A percentile compares a stretch with the other conserved stretches of the same genome.
Evolutionary conservation across 1,140 invertebrate genomes (phyloP).

Genomic region (Ctenoplectra terminalis): DNA sequence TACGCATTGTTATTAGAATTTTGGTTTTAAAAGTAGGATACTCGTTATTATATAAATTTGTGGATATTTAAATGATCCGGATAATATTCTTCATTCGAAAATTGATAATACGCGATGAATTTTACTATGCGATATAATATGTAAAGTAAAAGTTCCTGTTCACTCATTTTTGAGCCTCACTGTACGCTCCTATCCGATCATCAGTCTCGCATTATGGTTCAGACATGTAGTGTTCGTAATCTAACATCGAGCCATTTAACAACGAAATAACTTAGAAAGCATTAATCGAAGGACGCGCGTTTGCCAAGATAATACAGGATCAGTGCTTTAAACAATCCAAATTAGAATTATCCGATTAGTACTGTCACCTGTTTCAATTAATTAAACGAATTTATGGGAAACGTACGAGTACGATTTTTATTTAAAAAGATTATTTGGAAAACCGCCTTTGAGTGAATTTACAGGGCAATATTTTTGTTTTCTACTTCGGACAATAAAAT

Average conservation of each 20-base stretch:
- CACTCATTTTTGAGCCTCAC: constrained; percentile 7
- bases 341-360: neutral
- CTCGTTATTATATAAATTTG: too few relatives aligned
- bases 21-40: too few relatives aligned
- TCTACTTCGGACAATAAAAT: too few relatives aligned
- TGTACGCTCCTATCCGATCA: constrained; percentile 25
- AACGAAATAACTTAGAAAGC: constrained; percentile 10
- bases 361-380: neutral
- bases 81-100: too few relatives aligned
- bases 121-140: neutral
- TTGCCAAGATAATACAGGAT: neutral
- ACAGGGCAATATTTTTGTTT: too few relatives aligned
- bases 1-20: too few relatives aligned
- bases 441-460: too few relatives aligned
- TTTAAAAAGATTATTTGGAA: too few relatives aligned
- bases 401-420: too few relatives aligned
- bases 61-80: too few relatives aligned
- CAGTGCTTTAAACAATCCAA: neutral
- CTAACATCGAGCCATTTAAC: constrained; percentile 23
- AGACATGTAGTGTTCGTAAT: constrained; percentile 10
- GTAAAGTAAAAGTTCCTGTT: neutral
- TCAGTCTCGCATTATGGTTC: constrained; percentile 8
- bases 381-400: too few relatives aligned
- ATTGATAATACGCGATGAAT: neutral
- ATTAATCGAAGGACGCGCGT: neutral